Base-by-base conservation (phyloP, 2,797 vertebrate genomes). In the Chelon labrosus region DNA sequence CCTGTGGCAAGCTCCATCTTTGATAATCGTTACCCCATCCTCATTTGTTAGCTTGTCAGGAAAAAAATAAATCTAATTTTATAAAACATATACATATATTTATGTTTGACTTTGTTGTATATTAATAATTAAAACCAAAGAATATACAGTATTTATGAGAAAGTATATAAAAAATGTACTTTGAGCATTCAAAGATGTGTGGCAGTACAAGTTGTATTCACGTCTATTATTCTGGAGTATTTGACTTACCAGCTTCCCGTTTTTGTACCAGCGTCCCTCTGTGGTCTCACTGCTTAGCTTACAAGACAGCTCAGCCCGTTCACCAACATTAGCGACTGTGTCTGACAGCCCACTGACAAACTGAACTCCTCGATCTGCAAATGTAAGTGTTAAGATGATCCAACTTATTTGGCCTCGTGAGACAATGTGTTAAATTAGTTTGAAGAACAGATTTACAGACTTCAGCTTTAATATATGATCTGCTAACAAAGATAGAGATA, bases 231-330 rank as follows among this genome's bases (percentile, higher is more conserved):
- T 4, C 13, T 31, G 1, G 41, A 35, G 37, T 7, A 16, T 3
- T 52, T 72, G 27, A 79, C 90, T 88, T 80, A 98, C 97, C 96
- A 93, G 86, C 35, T 95, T 91, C 16, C 96, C 96, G 44, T 97
- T 94, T 88, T 97, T 98, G 80, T 94, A 96, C 97, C 97, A 97
- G 50, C 75, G 22, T 22, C 96, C 96, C 7, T 92, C 81, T 20
- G 94, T 85, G 0, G 89, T 79, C 1, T 95, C 89, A n/a, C 70
- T 94, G 84, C 90, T 95, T 57, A 97, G 92, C 65, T 93, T 94
- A 69, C 96, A 97, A 35, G 91, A 93, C 8, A 98, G 83, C 59
- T 95, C 88, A 20, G 92, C 91, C 7, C 79, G 79, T 22, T 95
- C 89, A 10, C 95, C 96, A 53, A 92, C 84, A 42, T 87, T 85